Percentiles rank a stretch among this genome's conserved stretches.
Evolutionary conservation across 2,797 vertebrate genomes (phyloP).

Genomic region (Pachyuromys duprasi): DNA sequence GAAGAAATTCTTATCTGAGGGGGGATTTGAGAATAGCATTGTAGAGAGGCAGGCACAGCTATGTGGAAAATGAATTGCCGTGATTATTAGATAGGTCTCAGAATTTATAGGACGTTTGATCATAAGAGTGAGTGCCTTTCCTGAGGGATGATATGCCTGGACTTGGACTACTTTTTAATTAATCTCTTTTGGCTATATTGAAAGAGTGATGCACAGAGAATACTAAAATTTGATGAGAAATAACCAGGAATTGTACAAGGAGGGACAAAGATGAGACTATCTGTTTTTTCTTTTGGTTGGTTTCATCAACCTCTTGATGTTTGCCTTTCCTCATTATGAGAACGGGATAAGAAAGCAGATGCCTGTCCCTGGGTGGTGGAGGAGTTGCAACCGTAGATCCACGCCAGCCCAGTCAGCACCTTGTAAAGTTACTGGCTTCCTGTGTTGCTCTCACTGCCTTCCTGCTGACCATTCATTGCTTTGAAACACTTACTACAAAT

Average conservation of each 20-base stretch:
- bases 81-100: conserved; percentile 42
- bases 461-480: not conserved
- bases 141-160: conserved; percentile 22
- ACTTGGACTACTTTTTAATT: conserved; percentile 60
- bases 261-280: not conserved
- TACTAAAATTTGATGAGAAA: conserved; percentile 3
- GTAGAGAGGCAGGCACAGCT: not conserved
- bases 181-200: conserved; percentile 49
- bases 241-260: not conserved
- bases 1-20: conserved; percentile 40
- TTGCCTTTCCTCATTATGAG: not conserved
- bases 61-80: not conserved
- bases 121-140: conserved; percentile 13
- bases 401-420: not conserved
- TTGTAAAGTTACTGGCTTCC: not conserved
- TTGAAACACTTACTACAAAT: not conserved
- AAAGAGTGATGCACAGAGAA: not conserved
- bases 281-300: not conserved
- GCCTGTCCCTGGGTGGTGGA: not conserved
- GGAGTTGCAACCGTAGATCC: not conserved
- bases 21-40: conserved; percentile 40
- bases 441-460: not conserved
- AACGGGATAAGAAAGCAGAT: not conserved
- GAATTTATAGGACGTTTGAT: conserved; percentile 37
- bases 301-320: not conserved